Base-by-base conservation (phyloP, 2,888 invertebrate species). In the Cheilosia urbana region DNA sequence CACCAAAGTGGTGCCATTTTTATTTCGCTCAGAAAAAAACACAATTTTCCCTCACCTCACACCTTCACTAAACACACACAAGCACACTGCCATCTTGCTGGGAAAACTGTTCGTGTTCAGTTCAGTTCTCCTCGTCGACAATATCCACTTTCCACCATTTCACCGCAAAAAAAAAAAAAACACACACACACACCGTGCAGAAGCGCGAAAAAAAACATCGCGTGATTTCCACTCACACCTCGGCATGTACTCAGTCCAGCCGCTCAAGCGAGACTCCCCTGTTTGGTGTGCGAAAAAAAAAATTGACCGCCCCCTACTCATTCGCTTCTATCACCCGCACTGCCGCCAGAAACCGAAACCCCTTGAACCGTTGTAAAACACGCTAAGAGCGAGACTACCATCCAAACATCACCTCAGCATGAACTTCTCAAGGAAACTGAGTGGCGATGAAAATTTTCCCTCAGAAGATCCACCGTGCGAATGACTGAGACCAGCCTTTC, bases 361-460 rank as follows among this genome's bases (percentile, higher is more conserved):
- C 57, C 37, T 66, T 60, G 30, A 60, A 60, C 65, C 66, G 72
- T 60, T 66, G 72, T 57, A 78, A 71, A 71, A 42, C 71, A 51
- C 71, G 57, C 60, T 53, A 57, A 53, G 73, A 65, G 57, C 71
- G 66, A 42, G 21, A 53, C 49, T 53, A 51, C 40, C 60, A 30
- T 27, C 19, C 24, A 15, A 51, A 27, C 73, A 60, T 30, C 85
- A 66, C 62, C 65, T 57, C 72, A 15, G 60, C 21, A 53, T 68
- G 76, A 76, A 81, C 72, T 81, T 68, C 81, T 77, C 72, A 77
- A 81, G 85, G 76, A 85, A 85, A 85, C 85, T 85, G 76, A 72
- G 62, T 78, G 75, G 34, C 65, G 27, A 45, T 80, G 76, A 53
- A 69, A 84, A 72, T 62, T 24, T 40, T 76, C 84, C 84, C 71